Base-by-base conservation (phyloP, 1,140 invertebrate genomes). In the Adoxophyes honmai region DNA sequence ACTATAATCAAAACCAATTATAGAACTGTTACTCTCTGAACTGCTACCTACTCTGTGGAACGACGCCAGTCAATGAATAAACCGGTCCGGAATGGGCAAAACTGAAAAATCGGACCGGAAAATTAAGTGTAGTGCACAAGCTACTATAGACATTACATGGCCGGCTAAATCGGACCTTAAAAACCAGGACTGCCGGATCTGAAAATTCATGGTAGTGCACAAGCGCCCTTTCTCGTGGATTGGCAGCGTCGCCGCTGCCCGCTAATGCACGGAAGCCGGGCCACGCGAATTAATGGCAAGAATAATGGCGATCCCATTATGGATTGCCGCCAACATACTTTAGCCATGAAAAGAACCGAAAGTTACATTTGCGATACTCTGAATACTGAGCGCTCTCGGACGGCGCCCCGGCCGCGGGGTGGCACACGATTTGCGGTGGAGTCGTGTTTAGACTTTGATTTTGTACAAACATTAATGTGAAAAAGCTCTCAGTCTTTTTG, bases 291-390 rank as follows among this genome's bases (percentile, higher is more conserved):
- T 88, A 88, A 88, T 88, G 86, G 82, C 81, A 87, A 87, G 86
- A 88, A 88, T 87, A 88, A 88, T 88, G 86, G 84, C 80, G 78
- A 87, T 85, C 78, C 86, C 86, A 88, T 88, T 88, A 88, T 87
- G 86, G 86, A 88, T 88, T 86, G 86, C 86, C 84, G 86, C 86
- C 86, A 88, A 88, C 86, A 87, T 88, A 87, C 84, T 88, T 88
- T 87, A 88, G 81, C 73, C 77, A 88, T 87, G 82, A 88, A 88
- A 88, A 87, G 86, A 88, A 87, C 86, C 86, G 83, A 88, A 88
- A 88, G 86, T 88, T 88, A 88, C 86, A 88, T 88, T 88, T 86
- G 81, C 86, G 83, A 88, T 86, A 88, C 86, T 88, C 77, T 88
- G 83, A 88, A 88, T 88, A 88, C 83, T 79, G 83, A 84, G 71